These are phyloP conservation scores for Ctenopoma multispine DNA, from an alignment of 2,797 vertebrate species.

Conservation along the genomic window DNA sequence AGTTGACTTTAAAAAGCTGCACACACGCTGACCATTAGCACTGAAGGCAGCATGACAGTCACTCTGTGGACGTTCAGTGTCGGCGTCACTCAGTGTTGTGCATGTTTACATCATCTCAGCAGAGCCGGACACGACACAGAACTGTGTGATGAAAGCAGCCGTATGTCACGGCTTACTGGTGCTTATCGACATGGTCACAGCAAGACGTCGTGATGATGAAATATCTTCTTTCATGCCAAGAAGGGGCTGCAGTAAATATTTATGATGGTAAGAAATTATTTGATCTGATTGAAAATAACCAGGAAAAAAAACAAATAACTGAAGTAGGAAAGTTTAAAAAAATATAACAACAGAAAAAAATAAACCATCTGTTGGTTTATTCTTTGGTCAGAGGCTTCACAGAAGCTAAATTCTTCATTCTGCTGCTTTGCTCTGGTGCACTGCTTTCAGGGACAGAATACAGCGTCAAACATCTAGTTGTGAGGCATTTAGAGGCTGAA, in stretches of 20 bases:
- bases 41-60: not conserved
- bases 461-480: too few relatives aligned
- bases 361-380: too few relatives aligned
- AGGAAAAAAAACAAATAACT: not conserved
- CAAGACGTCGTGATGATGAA: conserved; percentile 1
- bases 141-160: not conserved
- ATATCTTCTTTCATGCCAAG: not conserved
- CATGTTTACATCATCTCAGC: not conserved
- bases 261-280: not conserved
- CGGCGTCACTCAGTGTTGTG: not conserved
- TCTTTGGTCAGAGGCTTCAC: too few relatives aligned
- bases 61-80: not conserved
- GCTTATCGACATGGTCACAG: not conserved
- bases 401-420: too few relatives aligned
- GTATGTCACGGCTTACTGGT: rapidly evolving
- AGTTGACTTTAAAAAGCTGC: not conserved
- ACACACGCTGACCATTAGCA: rapidly evolving
- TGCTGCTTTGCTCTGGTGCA: too few relatives aligned
- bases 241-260: not conserved
- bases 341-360: too few relatives aligned
- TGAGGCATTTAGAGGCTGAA: too few relatives aligned
- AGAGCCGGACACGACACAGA: not conserved
- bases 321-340: too few relatives aligned
- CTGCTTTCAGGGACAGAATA: too few relatives aligned
- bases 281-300: not conserved